phyloP scores from a whole-genome alignment of 2,113 vertebrate species.

The Odobenus rosmarus region DNA sequence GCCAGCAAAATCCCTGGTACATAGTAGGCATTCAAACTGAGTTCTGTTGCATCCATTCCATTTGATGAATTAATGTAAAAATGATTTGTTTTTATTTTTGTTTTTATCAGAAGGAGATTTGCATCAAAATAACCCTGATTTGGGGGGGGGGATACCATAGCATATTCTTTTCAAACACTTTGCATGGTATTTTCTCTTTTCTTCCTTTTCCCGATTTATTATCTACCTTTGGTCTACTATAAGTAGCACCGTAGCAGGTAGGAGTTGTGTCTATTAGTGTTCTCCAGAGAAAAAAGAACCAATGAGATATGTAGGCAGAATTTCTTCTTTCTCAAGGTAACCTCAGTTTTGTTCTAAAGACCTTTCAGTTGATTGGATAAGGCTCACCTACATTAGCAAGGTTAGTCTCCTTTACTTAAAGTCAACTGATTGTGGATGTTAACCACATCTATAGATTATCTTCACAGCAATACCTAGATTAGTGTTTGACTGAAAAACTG shows the following conservation, averaged over 20 bases:
- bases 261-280: not conserved
- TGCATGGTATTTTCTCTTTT: not conserved
- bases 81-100: not conserved
- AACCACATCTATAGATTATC: not conserved
- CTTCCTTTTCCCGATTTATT: not conserved
- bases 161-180: not conserved
- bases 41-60: not conserved
- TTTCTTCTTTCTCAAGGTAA: not conserved
- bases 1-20: not conserved
- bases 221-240: not conserved
- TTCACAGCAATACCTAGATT: not conserved
- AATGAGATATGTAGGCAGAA: not conserved
- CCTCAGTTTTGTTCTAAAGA: not conserved
- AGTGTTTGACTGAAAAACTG: not conserved
- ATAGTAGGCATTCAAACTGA: not conserved
- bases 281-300: not conserved
- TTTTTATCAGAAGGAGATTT: not conserved
- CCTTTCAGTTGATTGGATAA: not conserved
- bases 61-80: conserved; percentile 1
- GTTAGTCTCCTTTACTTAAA: not conserved
- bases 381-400: not conserved
- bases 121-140: not conserved
- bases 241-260: not conserved
- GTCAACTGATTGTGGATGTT: not conserved
- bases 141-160: too few species aligned